These are phyloP conservation scores for Leptothorax acervorum DNA, from an alignment of 2,888 invertebrate genomes.

Conservation along the genomic window DNA sequence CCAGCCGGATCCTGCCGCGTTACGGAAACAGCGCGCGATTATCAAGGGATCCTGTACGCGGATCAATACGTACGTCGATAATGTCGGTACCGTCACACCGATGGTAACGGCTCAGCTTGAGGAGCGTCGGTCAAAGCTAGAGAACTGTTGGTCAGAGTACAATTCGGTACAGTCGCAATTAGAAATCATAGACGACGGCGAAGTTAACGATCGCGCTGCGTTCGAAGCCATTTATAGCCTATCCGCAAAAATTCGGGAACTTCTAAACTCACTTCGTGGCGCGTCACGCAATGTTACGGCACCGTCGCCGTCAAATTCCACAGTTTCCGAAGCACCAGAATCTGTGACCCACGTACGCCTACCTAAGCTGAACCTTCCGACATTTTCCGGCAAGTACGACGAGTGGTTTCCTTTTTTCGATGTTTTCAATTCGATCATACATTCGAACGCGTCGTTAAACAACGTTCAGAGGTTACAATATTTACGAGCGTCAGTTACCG, in stretches of 20 bases:
- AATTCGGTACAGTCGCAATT: neutral
- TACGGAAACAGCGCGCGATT: neutral
- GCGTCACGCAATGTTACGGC: neutral
- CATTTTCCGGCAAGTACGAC: slow-evolving; percentile 3
- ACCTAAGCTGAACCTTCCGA: neutral
- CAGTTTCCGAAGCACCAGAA: too few relatives aligned
- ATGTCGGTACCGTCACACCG: too few relatives aligned
- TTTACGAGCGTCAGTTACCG: too few relatives aligned
- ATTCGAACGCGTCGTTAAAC: too few relatives aligned
- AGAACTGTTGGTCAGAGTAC: neutral
- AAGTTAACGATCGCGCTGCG: neutral
- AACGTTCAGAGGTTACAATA: too few relatives aligned
- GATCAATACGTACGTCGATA: too few relatives aligned
- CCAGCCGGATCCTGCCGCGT: neutral
- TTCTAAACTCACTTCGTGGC: rapidly evolving
- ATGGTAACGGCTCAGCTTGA: too few relatives aligned
- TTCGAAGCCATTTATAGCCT: neutral
- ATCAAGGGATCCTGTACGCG: neutral
- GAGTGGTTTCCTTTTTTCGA: neutral
- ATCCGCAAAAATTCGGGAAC: neutral
- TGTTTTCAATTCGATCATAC: too few relatives aligned
- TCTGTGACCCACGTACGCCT: neutral
- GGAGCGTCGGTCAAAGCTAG: neutral
- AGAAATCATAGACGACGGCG: neutral
- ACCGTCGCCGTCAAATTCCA: too few relatives aligned